Percentiles rank a stretch among this genome's conserved stretches.
Conservation (phyloP, 2,113 vertebrate genomes). For the Forbesichthys agassizii region DNA sequence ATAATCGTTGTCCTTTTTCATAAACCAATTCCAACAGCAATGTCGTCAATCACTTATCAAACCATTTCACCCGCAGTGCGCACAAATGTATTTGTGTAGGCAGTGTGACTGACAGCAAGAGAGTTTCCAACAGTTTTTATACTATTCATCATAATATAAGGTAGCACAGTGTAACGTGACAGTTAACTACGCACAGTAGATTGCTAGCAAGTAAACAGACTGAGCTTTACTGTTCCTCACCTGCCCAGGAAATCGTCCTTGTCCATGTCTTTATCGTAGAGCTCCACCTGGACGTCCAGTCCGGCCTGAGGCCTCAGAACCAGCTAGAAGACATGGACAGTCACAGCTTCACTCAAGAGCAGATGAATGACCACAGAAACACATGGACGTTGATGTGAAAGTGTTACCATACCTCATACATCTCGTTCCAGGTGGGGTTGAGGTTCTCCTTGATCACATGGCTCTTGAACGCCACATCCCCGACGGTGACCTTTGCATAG, state of each 20-base stretch:
- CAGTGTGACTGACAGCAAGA: no score
- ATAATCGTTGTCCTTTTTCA: no score
- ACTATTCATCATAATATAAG: neutral
- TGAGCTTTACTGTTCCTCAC: slow-evolving; percentile 60
- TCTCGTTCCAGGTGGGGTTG: slow-evolving; percentile 89
- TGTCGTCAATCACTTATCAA: no score
- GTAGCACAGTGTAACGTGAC: neutral
- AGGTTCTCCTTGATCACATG: slow-evolving; percentile 87
- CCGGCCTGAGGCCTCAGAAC: slow-evolving; percentile 79
- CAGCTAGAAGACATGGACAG: slow-evolving; percentile 64
- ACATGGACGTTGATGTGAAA: neutral
- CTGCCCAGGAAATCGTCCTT: slow-evolving; percentile 90
- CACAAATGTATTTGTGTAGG: no score
- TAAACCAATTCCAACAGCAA: no score
- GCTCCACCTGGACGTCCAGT: slow-evolving; percentile 84
- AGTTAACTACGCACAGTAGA: neutral
- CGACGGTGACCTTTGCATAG: slow-evolving; percentile 81
- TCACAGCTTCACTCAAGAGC: neutral
- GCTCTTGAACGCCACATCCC: slow-evolving; percentile 79
- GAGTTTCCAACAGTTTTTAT: no score
- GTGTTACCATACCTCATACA: slow-evolving; percentile 82
- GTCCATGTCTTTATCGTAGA: slow-evolving; percentile 89
- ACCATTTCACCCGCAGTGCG: no score
- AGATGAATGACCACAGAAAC: neutral
- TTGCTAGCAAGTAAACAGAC: neutral